phyloP scores from a whole-genome alignment of 2,113 vertebrate species.

The Elaphurus davidianus region DNA sequence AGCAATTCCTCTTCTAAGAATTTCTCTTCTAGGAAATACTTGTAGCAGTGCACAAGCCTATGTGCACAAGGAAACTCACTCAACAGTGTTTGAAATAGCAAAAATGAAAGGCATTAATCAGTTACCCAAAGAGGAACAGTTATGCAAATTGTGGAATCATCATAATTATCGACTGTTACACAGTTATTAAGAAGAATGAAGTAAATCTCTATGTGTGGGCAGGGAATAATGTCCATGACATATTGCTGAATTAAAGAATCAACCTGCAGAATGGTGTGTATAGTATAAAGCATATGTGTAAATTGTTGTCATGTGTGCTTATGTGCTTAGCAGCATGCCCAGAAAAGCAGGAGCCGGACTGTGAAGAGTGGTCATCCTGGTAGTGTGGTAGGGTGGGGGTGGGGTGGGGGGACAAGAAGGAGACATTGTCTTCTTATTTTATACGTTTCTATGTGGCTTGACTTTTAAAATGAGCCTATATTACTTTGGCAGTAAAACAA shows the following conservation, averaged over 20 bases:
- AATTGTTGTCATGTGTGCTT: not conserved
- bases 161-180: accelerated
- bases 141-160: accelerated
- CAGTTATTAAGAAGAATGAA: not conserved
- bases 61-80: not conserved
- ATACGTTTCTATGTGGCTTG: not conserved
- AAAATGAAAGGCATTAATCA: accelerated
- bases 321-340: not conserved
- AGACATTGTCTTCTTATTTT: not conserved
- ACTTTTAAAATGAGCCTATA: not conserved
- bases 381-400: accelerated
- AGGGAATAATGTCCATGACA: accelerated
- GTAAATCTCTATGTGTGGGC: accelerated
- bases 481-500: not conserved
- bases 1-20: not conserved
- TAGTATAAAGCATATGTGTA: accelerated
- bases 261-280: accelerated
- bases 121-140: not conserved
- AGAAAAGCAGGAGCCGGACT: not conserved
- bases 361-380: not conserved
- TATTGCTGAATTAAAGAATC: not conserved
- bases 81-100: accelerated
- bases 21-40: not conserved
- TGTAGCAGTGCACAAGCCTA: accelerated
- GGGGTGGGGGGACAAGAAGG: accelerated